Conservation (phyloP, 2,797 vertebrate genomes). For the Poeciliopsis presidionis region DNA sequence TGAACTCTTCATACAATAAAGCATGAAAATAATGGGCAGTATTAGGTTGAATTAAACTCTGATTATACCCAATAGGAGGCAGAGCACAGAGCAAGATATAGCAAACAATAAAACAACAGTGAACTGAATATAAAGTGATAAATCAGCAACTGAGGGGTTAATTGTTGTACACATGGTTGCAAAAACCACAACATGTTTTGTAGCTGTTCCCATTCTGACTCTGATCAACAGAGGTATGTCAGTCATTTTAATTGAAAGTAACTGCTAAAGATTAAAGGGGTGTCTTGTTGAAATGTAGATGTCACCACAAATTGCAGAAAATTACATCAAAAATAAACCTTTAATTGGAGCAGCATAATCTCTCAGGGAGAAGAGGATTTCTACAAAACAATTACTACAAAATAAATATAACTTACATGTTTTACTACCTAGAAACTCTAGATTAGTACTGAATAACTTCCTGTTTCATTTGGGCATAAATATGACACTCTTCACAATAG, state of each 20-base stretch:
- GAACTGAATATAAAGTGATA: slow-evolving; percentile 37
- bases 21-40: not conserved
- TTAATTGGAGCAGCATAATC: not conserved
- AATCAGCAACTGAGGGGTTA: not conserved
- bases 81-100: slow-evolving; percentile 50
- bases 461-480: not conserved
- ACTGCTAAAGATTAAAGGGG: not conserved
- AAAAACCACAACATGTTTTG: slow-evolving; percentile 2
- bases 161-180: not conserved
- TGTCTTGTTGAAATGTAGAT: not conserved
- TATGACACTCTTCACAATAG: not conserved
- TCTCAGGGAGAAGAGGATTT: not conserved
- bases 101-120: slow-evolving; percentile 64
- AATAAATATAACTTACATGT: not conserved
- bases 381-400: not conserved
- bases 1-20: slow-evolving; percentile 16
- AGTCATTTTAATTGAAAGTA: not conserved
- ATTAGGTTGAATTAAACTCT: slow-evolving; percentile 25
- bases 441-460: not conserved
- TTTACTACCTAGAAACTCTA: not conserved
- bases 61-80: slow-evolving; percentile 21
- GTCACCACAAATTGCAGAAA: not conserved
- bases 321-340: not conserved
- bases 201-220: slow-evolving; percentile 1
- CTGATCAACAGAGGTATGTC: not conserved